Evolutionary conservation across 2,888 invertebrate genomes (phyloP), one percentile per base, ranked within the genome.

Genomic region (Gandaritis pyraliata): DNA sequence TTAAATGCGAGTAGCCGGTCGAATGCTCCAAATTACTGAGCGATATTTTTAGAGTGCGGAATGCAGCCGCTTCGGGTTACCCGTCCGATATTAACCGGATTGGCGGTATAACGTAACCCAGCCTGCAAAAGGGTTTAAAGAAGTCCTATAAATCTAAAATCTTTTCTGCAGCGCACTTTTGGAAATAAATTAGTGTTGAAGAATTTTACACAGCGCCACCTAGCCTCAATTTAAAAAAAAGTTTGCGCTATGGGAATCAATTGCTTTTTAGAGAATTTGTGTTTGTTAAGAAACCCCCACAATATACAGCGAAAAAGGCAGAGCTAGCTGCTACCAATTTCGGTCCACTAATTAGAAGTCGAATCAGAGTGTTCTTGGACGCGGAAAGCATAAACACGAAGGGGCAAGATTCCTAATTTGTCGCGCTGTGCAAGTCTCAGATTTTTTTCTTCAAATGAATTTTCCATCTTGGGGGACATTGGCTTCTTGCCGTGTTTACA

Each of bases 401-500:
- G 77, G 76, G 75, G 72, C 71, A 72, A 69, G 72, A 75, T 77
- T 76, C 72, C 75, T 81, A 88, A 88, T 89, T 88, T 82, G 78
- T 76, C 74, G 75, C 82, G 79, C 77, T 76, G 75, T 74, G 67
- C 66, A 79, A 80, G 85, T 81, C 85, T 82, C 79, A 79, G 82
- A 33, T 76, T 88, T 90, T 90, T 91, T 91, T 90, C 86, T 85
- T 70, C 76, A 82, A 90, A 90, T 90, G 88, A 90, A 88, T 91
- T 87, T 87, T 81, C 76, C 82, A 87, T 90, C 88, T 91, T 87
- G 73, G 90, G 90, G 92, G 90, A 89, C 91, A 90, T 85, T 88
- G 90, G 89, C 90, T 92, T 90, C 90, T 91, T 89, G 86, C 83
- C 88, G 86, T 91, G 89, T 91, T 90, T 91, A 87, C 89, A 76